phyloP scores from a whole-genome alignment of 2,797 vertebrate genomes.

The Distichodus sexfasciatus region DNA sequence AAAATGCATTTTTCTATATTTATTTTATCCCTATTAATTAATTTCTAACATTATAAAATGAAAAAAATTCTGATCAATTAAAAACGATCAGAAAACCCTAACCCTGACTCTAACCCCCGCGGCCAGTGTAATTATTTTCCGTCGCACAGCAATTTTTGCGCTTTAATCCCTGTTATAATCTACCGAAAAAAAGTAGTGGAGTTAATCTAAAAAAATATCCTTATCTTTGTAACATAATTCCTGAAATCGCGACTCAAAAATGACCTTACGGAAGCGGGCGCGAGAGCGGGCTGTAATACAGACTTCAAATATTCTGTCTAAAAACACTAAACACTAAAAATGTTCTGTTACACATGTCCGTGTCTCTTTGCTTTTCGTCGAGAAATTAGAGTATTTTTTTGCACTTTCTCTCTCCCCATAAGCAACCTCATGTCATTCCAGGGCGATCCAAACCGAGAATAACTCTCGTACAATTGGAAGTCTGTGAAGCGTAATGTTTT shows the following conservation, averaged over 20 bases:
- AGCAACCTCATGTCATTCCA: background rate
- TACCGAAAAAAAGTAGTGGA: too few species aligned
- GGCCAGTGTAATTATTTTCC: too few species aligned
- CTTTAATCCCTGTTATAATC: too few species aligned
- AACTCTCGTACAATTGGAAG: slow-evolving; percentile 24
- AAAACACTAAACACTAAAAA: slow-evolving; percentile 17
- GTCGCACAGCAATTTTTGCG: too few species aligned
- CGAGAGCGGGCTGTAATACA: slow-evolving; percentile 16
- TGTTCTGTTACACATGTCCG: slow-evolving; percentile 1
- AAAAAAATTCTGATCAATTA: too few species aligned
- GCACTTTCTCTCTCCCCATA: background rate
- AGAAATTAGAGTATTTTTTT: background rate
- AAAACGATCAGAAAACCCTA: too few species aligned
- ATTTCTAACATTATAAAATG: too few species aligned
- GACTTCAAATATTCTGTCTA: slow-evolving; percentile 6
- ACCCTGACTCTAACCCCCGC: too few species aligned
- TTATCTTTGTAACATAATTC: slow-evolving; percentile 41
- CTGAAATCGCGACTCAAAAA: slow-evolving; percentile 18
- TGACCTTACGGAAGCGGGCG: slow-evolving; percentile 32
- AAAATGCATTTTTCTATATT: too few species aligned
- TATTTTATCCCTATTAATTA: too few species aligned
- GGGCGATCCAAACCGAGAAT: slow-evolving; percentile 10
- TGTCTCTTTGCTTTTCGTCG: background rate
- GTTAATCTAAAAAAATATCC: too few species aligned
- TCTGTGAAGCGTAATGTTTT: slow-evolving; percentile 3